phyloP scores from a whole-genome alignment of 2,888 invertebrate species.

The Pinctada fucata region DNA sequence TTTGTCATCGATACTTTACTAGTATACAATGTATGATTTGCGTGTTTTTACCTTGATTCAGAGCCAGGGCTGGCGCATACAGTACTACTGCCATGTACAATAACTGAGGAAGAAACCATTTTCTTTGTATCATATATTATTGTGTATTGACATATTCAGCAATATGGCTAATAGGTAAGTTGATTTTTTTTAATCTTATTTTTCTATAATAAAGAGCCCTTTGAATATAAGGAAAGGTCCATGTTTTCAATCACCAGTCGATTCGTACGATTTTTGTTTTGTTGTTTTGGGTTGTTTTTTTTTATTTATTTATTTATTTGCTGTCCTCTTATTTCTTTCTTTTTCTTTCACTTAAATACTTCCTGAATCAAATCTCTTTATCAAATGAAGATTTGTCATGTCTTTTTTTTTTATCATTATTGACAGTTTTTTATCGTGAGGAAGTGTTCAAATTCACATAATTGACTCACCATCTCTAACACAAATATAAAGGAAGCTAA shows the following conservation, averaged over 20 bases:
- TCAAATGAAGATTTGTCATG: too few relatives aligned
- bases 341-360: too few relatives aligned
- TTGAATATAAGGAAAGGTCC: background rate
- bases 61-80: constrained; percentile 91
- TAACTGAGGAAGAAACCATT: constrained; percentile 62
- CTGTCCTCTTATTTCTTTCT: too few relatives aligned
- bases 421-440: too few relatives aligned
- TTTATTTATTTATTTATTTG: too few relatives aligned
- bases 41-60: constrained; percentile 79
- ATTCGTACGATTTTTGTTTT: too few relatives aligned
- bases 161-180: background rate
- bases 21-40: too few relatives aligned
- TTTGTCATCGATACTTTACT: too few relatives aligned
- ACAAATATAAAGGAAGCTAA: constrained; percentile 55
- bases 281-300: too few relatives aligned
- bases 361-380: too few relatives aligned
- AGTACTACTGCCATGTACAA: constrained; percentile 86
- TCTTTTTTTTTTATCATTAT: too few relatives aligned
- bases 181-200: background rate
- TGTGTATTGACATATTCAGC: background rate
- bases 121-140: background rate
- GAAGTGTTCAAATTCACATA: too few relatives aligned
- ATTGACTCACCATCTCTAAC: constrained; percentile 53
- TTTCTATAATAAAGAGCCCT: background rate
- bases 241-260: background rate